These are phyloP conservation scores for Phylloscopus whistleri DNA, from an alignment of 2,113 vertebrate species.

Conservation along the genomic window DNA sequence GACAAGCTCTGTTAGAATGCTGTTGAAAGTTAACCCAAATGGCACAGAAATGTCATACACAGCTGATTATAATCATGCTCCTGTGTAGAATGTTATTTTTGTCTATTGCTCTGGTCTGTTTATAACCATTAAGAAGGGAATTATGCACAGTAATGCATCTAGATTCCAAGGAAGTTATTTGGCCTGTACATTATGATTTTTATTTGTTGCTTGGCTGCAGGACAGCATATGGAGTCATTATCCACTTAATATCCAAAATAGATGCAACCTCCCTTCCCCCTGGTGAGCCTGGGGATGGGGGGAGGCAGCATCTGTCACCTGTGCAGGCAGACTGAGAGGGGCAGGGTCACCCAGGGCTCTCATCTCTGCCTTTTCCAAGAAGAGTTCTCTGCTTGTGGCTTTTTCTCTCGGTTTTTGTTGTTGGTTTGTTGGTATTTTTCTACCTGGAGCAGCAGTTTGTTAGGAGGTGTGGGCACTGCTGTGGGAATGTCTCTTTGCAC, in stretches of 20 bases:
- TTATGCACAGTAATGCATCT: slow-evolving; percentile 22
- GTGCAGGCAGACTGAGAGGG: background rate
- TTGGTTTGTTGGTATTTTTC: background rate
- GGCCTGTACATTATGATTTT: slow-evolving; percentile 39
- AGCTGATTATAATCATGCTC: slow-evolving; percentile 18
- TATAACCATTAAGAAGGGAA: slow-evolving; percentile 46
- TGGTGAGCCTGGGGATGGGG: background rate
- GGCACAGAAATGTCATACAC: slow-evolving; percentile 7
- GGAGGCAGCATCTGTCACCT: slow-evolving; percentile 16
- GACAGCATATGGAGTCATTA: slow-evolving; percentile 56
- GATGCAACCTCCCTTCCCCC: background rate
- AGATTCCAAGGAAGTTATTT: slow-evolving; percentile 37
- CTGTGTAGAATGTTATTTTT: slow-evolving; percentile 26
- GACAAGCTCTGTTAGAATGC: background rate
- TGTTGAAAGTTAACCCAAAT: slow-evolving; percentile 45
- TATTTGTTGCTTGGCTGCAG: slow-evolving; percentile 39
- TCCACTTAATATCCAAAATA: slow-evolving; percentile 45
- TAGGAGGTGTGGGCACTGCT: background rate
- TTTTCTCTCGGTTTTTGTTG: background rate
- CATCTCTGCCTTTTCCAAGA: background rate
- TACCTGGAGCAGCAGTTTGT: background rate
- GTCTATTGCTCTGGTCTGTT: slow-evolving; percentile 8
- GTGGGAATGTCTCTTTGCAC: background rate
- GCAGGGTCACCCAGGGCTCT: background rate
- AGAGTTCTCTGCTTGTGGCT: background rate